Conservation (phyloP, 2,888 invertebrate genomes). For the Phymatocera aterrima region DNA sequence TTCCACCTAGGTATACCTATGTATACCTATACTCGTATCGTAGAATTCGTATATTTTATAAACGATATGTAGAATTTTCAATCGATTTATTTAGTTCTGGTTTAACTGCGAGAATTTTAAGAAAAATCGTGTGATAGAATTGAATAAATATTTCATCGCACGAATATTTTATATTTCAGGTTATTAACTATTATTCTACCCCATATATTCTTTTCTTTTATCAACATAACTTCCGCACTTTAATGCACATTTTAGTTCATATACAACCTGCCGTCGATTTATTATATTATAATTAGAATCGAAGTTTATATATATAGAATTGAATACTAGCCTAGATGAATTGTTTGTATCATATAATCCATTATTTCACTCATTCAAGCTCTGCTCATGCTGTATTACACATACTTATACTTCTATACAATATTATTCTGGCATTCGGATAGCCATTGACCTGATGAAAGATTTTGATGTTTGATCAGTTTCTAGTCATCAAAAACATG, state of each 20-base stretch:
- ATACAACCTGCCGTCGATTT: too few species aligned
- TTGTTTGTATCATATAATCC: neutral
- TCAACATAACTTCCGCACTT: too few species aligned
- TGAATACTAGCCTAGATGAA: neutral
- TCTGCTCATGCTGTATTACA: neutral
- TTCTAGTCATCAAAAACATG: neutral
- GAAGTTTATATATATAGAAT: neutral
- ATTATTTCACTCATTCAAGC: neutral
- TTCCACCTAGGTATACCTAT: neutral
- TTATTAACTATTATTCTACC: too few species aligned
- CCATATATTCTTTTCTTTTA: too few species aligned
- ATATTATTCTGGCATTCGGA: neutral
- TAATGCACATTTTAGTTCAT: too few species aligned
- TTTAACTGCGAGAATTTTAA: too few species aligned
- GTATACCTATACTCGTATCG: neutral
- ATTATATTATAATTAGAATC: slow-evolving; percentile 19
- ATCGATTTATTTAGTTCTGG: too few species aligned
- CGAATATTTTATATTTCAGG: too few species aligned
- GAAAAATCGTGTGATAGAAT: too few species aligned
- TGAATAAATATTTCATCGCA: too few species aligned
- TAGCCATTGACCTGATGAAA: neutral
- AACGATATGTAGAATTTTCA: neutral
- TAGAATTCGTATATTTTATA: neutral
- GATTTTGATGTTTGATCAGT: neutral
- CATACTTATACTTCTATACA: neutral